phyloP scores from a whole-genome alignment of 2,113 vertebrate species.

The rabbit (Oryctolagus cuniculus) region DNA sequence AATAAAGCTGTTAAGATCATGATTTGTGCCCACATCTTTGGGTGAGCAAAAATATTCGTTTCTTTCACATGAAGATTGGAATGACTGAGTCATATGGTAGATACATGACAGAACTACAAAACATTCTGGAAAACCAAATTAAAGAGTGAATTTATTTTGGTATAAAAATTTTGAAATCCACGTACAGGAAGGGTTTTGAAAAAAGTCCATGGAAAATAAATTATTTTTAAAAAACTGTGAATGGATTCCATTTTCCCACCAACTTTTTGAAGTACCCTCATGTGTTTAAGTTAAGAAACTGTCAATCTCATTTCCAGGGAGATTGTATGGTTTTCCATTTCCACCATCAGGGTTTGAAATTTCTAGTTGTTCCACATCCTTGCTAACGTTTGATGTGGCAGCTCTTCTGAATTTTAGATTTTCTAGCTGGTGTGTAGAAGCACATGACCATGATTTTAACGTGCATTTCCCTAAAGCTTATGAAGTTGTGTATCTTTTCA shows the following conservation, averaged over 20 bases:
- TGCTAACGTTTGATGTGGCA: not conserved
- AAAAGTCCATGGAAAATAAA: too few relatives aligned
- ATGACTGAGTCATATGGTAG: not conserved
- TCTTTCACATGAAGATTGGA: not conserved
- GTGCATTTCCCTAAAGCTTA: not conserved
- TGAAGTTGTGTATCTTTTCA: not conserved
- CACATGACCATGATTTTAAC: not conserved
- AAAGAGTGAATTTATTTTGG: too few relatives aligned
- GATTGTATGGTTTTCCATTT: not conserved
- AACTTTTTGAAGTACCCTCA: too few relatives aligned
- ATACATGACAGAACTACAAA: not conserved
- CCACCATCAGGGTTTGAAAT: not conserved
- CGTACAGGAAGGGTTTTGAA: too few relatives aligned
- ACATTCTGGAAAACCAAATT: not conserved
- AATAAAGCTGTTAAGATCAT: conserved; percentile 4
- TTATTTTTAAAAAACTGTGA: too few relatives aligned
- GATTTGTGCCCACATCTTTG: conserved; percentile 18
- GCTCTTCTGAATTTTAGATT: not conserved
- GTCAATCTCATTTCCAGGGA: not conserved
- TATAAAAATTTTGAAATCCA: too few relatives aligned
- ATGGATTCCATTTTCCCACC: too few relatives aligned
- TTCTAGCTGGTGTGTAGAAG: not conserved
- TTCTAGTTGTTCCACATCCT: not conserved
- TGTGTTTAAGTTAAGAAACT: conserved; percentile 12
- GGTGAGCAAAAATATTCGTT: not conserved